phyloP scores from a whole-genome alignment of 2,797 vertebrate genomes.

The Megalops cyprinoides region DNA sequence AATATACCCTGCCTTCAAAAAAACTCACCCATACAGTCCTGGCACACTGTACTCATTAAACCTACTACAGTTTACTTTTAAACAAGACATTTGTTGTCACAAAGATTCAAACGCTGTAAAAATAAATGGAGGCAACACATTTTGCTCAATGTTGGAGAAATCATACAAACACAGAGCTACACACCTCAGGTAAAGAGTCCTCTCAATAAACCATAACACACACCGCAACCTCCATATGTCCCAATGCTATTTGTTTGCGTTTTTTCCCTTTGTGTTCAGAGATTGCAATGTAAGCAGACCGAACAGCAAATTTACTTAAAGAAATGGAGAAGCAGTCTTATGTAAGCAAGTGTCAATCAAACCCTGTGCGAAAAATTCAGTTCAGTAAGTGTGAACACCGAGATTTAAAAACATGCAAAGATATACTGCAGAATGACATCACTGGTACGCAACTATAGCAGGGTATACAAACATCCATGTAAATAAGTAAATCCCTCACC shows the following conservation, averaged over 20 bases:
- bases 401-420: neutral
- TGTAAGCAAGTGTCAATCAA: neutral
- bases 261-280: neutral
- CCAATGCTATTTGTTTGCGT: neutral
- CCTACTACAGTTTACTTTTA: neutral
- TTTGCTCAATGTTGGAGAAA: neutral
- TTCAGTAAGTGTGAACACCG: neutral
- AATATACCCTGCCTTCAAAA: no score
- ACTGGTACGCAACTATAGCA: neutral
- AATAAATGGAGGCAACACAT: neutral
- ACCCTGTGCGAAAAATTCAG: neutral
- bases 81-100: neutral
- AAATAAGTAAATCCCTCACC: neutral
- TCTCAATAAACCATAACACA: neutral
- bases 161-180: neutral
- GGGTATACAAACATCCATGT: neutral
- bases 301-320: neutral
- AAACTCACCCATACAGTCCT: neutral
- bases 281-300: neutral
- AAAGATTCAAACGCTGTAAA: neutral
- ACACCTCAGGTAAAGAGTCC: neutral
- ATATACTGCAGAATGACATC: neutral
- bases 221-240: neutral
- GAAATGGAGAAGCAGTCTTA: neutral
- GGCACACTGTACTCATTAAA: neutral